Evolutionary conservation across 2,113 vertebrate genomes (phyloP), one percentile per base, ranked within the genome.

Genomic region (Apodemus speciosus): DNA sequence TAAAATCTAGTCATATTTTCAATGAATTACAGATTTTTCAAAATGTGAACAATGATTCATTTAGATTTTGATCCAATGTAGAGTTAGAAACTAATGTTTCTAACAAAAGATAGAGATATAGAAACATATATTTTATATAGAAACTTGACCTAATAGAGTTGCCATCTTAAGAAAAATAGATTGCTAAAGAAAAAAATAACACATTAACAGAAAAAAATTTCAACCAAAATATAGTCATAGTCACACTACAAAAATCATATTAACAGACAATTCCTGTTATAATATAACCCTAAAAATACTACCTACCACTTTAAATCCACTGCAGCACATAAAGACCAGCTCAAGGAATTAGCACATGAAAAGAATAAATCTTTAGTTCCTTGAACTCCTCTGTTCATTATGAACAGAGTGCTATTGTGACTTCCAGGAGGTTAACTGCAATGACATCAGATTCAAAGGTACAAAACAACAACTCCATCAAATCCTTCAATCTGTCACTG

Each of bases 151-250:
- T 43, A 76, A 90, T 93, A 92, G 56, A 72, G 81, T 69, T 91
- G 38, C 68, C 89, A 86, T 88, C 56, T 80, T 90, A 95, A 83
- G 64, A 92, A 88, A n/a, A 94, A 20, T 51, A 90, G 9, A 88
- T 88, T 87, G 53, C n/a, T 91, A 51, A 46, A 21, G 46, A 89
- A 8, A 85, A 89, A 87, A 88, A 89, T 94, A 72, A 95, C 83
- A 66, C 73, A 6, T 69, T 58, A 89, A 94, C 86, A 95, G 92
- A 94, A 95, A 93, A 97, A 91, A 97, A 96, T 95, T 60, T 89
- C 46, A 92, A 96, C 94, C 94, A 97, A 98, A 98, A 96, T 96
- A 73, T 88, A 94, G 96, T 88, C 16, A n/a, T 97, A 97, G 97
- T 90, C 97, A 85, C 96, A 93, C 88, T 95, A 96, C 69, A 27